Evolutionary conservation across 2,888 invertebrate species (phyloP), one percentile per base, ranked within the genome.

Genomic region (Macrophya alboannulata): DNA sequence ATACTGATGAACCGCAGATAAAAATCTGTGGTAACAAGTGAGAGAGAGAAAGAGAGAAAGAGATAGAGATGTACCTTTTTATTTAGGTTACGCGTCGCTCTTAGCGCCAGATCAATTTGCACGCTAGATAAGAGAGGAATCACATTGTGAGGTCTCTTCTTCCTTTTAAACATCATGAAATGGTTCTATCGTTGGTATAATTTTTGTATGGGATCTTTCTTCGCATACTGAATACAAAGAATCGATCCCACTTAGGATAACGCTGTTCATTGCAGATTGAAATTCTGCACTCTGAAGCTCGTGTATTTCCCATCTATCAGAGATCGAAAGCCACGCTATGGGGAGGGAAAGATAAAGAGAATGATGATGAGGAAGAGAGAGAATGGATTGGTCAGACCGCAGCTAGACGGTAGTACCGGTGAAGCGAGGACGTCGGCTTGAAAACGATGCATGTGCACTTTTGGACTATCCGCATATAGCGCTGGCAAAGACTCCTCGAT

Each of bases 401-500:
- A 43, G 40, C 81, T 43, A 81, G 81, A 81, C 81, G 59, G 59
- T 81, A 43, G 77, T 31, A 77, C 25, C 81, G 81, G 51, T 51
- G 51, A 55, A 59, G 62, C 59, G 62, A 81, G 62, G 45, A 81
- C 40, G 65, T 83, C 65, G 83, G 45, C 68, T 65, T 68, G 25
- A 83, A 83, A 83, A 83, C 83, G 83, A 83, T 68, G 71, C 83
- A 83, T 71, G 83, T 83, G 65, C 83, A 87, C 89, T 89, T 90
- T 90, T 88, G 87, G 88, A 89, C 88, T 86, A 87, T 86, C 90
- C 89, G 88, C 89, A 88, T 90, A 88, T 88, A 89, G 88, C 88
- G 89, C 88, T 91, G 91, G 92, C 92, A 91, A 91, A 89, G 90
- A 89, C 87, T 87, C 88, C 88, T 51, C 45, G 51, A 51, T 71